Conservation (phyloP, 2,888 invertebrate genomes). For the Tuberolachnus salignus region DNA sequence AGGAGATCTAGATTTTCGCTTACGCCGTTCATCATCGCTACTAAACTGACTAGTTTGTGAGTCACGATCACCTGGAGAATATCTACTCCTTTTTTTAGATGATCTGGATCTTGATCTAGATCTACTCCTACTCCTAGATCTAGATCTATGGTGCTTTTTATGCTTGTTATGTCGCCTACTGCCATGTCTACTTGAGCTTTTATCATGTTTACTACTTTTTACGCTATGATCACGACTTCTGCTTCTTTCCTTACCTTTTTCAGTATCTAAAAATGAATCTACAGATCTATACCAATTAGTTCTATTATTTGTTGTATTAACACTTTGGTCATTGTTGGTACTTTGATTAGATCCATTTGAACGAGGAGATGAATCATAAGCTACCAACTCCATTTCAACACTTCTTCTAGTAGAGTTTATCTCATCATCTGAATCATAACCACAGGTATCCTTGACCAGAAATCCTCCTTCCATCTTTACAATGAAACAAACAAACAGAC, state of each 20-base stretch:
- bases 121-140: slow-evolving; percentile 56
- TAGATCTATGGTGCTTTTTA: slow-evolving; percentile 50
- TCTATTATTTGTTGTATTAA: slow-evolving; percentile 26
- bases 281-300: slow-evolving; percentile 58
- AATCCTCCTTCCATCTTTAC: slow-evolving; percentile 44
- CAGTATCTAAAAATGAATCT: slow-evolving; percentile 59
- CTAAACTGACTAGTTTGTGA: slow-evolving; percentile 57
- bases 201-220: slow-evolving; percentile 59
- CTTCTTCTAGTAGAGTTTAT: slow-evolving; percentile 46
- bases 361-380: slow-evolving; percentile 54
- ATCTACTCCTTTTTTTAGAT: slow-evolving; percentile 58
- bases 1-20: slow-evolving; percentile 50
- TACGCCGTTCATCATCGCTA: slow-evolving; percentile 57
- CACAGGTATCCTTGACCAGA: slow-evolving; percentile 51
- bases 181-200: slow-evolving; percentile 61
- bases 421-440: slow-evolving; percentile 55
- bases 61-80: slow-evolving; percentile 57
- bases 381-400: slow-evolving; percentile 55
- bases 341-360: slow-evolving; percentile 49
- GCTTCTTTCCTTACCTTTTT: slow-evolving; percentile 56
- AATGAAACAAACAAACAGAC: slow-evolving; percentile 56
- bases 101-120: slow-evolving; percentile 58
- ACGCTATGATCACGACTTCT: slow-evolving; percentile 58
- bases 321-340: slow-evolving; percentile 41
- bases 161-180: slow-evolving; percentile 60